Conservation (phyloP, 2,888 invertebrate genomes). For the Teleiodes luculella region DNA sequence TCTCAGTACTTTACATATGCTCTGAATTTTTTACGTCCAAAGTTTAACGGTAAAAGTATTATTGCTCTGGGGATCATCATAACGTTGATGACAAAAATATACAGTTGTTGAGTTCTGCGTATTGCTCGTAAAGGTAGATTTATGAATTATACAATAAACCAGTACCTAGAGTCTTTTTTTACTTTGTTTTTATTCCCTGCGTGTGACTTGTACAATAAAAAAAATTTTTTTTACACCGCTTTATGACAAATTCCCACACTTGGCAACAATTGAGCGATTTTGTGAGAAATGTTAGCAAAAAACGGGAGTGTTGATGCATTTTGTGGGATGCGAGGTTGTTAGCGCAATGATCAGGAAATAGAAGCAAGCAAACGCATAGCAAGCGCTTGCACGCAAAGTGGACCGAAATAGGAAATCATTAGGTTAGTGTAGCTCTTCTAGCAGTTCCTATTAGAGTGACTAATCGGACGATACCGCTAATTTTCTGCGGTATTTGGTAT, state of each 20-base stretch:
- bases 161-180: background rate
- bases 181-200: too few species aligned
- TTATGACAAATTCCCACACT: conserved; percentile 1
- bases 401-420: too few species aligned
- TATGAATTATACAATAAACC: background rate
- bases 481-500: background rate
- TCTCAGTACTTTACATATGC: background rate
- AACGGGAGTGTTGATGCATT: background rate
- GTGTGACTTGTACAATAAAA: too few species aligned
- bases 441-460: background rate
- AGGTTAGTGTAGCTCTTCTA: background rate
- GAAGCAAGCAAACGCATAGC: background rate
- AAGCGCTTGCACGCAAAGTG: background rate
- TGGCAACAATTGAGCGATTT: background rate
- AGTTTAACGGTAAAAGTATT: background rate
- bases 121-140: background rate
- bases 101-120: background rate
- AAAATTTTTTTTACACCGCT: background rate
- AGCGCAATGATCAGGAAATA: background rate
- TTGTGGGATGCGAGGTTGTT: background rate
- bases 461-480: background rate
- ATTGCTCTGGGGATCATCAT: background rate
- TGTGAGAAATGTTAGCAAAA: background rate
- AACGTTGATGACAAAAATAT: background rate
- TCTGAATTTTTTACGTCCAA: background rate